Evolutionary conservation across 1,140 invertebrate species (phyloP).

Genomic region (Zaprionus ghesquierei): DNA sequence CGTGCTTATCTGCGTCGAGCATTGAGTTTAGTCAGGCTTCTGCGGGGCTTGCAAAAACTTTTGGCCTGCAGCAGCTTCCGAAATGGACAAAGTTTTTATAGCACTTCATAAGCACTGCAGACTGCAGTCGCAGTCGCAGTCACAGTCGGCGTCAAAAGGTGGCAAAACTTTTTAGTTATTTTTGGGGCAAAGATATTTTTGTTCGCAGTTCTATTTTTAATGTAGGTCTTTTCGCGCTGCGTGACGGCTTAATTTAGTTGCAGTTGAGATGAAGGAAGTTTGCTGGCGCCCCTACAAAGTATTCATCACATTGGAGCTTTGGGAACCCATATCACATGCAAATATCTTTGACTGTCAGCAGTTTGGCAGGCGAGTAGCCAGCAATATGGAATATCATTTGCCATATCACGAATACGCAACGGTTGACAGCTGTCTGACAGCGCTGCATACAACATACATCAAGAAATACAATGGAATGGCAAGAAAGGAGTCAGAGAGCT

Average conservation of each 20-base stretch:
- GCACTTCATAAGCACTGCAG: constrained; percentile 40
- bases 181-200: not conserved
- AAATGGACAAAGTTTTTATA: constrained; percentile 52
- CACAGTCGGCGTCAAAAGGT: not conserved
- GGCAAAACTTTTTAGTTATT: not conserved
- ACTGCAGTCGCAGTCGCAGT: not conserved
- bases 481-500: not conserved
- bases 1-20: constrained; percentile 10
- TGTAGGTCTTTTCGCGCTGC: not conserved
- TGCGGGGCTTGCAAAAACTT: constrained; percentile 3
- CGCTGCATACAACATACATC: not conserved
- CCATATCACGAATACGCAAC: not conserved
- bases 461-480: not conserved
- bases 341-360: not conserved
- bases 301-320: not conserved
- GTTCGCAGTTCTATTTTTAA: not conserved
- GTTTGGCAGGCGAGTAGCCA: not conserved
- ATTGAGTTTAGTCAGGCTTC: not conserved
- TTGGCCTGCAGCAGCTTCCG: not conserved
- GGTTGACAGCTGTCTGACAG: constrained; percentile 19
- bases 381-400: constrained; percentile 2
- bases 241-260: constrained; percentile 9
- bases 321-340: not conserved
- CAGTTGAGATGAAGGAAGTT: not conserved
- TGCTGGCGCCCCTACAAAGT: not conserved